phyloP scores from a whole-genome alignment of 1,140 invertebrate species.

The Philotrypesis tridentata region DNA sequence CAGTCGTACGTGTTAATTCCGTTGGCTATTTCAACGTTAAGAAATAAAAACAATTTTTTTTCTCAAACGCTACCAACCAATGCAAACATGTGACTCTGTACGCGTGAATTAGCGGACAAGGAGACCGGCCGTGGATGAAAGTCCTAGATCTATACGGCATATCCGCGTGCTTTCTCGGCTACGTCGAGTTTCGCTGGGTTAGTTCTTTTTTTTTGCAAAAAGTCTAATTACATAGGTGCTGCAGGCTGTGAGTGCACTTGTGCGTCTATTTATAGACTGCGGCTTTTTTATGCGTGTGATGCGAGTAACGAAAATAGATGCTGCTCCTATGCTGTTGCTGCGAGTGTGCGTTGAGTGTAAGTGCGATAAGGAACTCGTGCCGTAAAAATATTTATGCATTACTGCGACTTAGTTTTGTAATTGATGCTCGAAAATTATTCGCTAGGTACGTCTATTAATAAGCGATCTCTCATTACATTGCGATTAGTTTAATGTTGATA shows the following conservation, averaged over 20 bases:
- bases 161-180: not conserved
- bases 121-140: not conserved
- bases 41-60: not conserved
- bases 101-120: not conserved
- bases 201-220: not conserved
- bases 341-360: not conserved
- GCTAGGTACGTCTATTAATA: not conserved
- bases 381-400: not conserved
- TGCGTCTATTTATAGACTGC: not conserved
- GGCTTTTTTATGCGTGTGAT: not conserved
- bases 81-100: not conserved
- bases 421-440: no score
- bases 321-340: not conserved
- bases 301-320: not conserved
- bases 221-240: not conserved
- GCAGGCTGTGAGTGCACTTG: not conserved
- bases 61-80: not conserved
- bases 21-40: not conserved
- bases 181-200: not conserved
- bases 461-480: not conserved
- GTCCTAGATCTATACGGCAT: not conserved
- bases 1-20: not conserved
- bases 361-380: not conserved
- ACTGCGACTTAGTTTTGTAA: not conserved
- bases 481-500: not conserved